phyloP scores from a whole-genome alignment of 2,888 invertebrate species.

The Brenthis ino region DNA sequence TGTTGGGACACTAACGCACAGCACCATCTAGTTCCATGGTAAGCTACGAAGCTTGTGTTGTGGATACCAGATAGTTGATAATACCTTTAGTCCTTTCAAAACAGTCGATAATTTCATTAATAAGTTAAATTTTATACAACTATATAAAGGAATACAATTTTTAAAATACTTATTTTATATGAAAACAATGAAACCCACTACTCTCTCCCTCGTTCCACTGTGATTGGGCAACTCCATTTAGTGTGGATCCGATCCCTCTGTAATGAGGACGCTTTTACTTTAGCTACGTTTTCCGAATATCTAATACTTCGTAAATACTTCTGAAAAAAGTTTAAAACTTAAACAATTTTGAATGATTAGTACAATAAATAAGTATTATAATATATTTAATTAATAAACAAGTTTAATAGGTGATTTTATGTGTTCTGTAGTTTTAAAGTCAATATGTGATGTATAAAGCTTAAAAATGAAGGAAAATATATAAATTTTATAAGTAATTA shows the following conservation, averaged over 20 bases:
- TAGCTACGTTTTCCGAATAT: slow-evolving; percentile 8
- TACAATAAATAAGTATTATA: background rate
- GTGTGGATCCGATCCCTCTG: slow-evolving; percentile 5
- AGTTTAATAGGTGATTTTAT: too few species aligned
- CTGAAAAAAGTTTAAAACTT: background rate
- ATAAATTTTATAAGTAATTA: background rate
- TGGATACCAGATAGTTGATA: too few species aligned
- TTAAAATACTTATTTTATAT: background rate
- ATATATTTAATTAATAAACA: background rate
- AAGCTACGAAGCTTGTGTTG: too few species aligned
- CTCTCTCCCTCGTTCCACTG: background rate
- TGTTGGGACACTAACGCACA: too few species aligned
- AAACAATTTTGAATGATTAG: background rate
- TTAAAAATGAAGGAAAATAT: background rate
- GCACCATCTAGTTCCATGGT: too few species aligned
- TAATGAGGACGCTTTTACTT: slow-evolving; percentile 1
- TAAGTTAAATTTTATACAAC: too few species aligned
- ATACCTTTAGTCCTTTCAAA: too few species aligned
- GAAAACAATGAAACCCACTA: background rate
- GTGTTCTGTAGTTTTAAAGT: too few species aligned
- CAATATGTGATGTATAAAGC: background rate
- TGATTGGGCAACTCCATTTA: slow-evolving; percentile 6
- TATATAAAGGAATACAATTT: too few species aligned
- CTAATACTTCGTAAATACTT: background rate
- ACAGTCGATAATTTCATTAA: too few species aligned